phyloP scores from a whole-genome alignment of 2,113 vertebrate species.

The Sceloporus tristichus region DNA sequence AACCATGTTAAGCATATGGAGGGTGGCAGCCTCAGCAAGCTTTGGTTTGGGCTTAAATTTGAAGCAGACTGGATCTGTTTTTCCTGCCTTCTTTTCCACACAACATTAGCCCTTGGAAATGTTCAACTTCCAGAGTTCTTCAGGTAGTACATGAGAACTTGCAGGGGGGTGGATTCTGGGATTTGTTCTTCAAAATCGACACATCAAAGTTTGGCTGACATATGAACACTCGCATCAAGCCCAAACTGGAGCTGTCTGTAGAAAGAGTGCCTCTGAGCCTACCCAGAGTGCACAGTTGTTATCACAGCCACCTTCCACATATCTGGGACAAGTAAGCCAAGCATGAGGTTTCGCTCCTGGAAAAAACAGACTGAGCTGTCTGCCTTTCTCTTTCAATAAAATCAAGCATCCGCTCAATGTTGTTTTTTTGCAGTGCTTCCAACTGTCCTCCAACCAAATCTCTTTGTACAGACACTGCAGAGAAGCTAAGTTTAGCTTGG shows the following conservation, averaged over 20 bases:
- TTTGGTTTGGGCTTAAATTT: no score
- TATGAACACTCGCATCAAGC: not conserved
- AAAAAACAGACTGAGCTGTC: not conserved
- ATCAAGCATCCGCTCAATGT: fast-evolving
- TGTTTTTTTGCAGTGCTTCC: not conserved
- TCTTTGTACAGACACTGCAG: constrained; percentile 35
- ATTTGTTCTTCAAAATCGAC: no score
- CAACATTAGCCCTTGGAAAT: no score
- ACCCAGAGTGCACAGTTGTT: not conserved
- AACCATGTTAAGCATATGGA: no score
- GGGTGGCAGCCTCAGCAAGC: no score
- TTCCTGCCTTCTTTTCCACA: no score
- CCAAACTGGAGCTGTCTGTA: not conserved
- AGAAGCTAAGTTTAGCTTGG: constrained; percentile 46
- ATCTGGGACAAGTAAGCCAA: not conserved
- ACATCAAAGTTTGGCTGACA: not conserved
- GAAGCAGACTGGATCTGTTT: no score
- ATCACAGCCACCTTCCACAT: not conserved
- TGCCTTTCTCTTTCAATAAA: not conserved
- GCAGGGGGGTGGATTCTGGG: no score
- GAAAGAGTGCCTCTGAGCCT: not conserved
- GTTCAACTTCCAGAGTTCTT: not conserved
- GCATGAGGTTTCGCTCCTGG: not conserved
- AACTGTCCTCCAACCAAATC: not conserved
- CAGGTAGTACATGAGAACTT: no score